Conservation (phyloP, 2,888 invertebrate species). For the Epinotia ramella region DNA sequence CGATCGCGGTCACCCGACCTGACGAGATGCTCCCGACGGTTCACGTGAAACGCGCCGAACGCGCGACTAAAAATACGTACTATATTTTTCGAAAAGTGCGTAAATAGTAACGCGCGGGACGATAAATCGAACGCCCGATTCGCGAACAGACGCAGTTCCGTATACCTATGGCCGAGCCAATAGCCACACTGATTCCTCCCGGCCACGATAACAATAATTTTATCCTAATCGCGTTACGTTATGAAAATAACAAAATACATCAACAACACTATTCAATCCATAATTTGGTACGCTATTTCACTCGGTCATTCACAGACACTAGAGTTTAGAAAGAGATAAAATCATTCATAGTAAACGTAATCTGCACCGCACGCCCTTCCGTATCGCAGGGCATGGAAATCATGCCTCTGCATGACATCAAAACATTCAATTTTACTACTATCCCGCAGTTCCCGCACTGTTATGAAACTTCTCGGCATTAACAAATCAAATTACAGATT, state of each 20-base stretch:
- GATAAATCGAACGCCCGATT: conserved; percentile 72
- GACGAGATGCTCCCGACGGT: conserved; percentile 60
- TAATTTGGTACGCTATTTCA: conserved; percentile 83
- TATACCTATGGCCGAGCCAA: conserved; percentile 35
- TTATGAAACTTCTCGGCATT: conserved; percentile 56
- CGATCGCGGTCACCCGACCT: conserved; percentile 79
- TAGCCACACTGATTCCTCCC: conserved; percentile 41
- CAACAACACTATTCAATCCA: conserved; percentile 82
- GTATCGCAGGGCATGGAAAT: conserved; percentile 85
- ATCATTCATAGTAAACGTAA: conserved; percentile 86
- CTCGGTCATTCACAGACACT: conserved; percentile 84
- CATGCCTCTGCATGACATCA: conserved; percentile 79
- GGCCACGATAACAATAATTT: conserved; percentile 74
- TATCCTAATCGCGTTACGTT: conserved; percentile 69
- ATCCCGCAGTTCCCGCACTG: conserved; percentile 62
- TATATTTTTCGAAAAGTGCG: conserved; percentile 79
- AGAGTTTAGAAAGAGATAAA: conserved; percentile 85
- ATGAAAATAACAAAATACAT: conserved; percentile 76
- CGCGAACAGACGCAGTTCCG: conserved; percentile 56
- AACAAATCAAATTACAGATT: conserved; percentile 62
- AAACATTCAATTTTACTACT: conserved; percentile 73
- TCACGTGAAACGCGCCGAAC: conserved; percentile 60
- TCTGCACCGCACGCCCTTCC: conserved; percentile 79
- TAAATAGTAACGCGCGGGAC: conserved; percentile 73
- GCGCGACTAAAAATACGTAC: conserved; percentile 80